These are phyloP conservation scores for Rhabdornis inornatus DNA, from an alignment of 2,113 vertebrate genomes.

Conservation along the genomic window DNA sequence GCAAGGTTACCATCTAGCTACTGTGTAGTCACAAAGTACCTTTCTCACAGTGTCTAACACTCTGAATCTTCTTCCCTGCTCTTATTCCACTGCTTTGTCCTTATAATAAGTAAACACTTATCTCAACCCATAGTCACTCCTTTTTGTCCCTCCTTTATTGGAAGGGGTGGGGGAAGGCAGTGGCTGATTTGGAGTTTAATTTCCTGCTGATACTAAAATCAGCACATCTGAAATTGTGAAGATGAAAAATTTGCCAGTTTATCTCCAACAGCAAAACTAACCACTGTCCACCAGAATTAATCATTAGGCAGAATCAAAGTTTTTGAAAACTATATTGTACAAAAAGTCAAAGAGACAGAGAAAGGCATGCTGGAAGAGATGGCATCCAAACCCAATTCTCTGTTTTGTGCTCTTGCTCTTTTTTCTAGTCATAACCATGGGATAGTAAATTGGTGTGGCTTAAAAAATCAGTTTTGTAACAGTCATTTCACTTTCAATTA, in stretches of 20 bases:
- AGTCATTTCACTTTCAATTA: background rate
- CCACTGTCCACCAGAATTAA: background rate
- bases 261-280: background rate
- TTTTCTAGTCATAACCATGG: background rate
- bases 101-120: background rate
- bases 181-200: background rate
- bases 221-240: background rate
- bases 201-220: background rate
- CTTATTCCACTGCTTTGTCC: background rate
- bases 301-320: background rate
- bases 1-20: background rate
- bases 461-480: background rate
- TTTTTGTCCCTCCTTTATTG: background rate
- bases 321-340: background rate
- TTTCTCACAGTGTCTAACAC: background rate
- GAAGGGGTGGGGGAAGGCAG: background rate
- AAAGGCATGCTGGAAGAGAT: background rate
- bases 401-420: background rate
- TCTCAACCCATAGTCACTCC: background rate
- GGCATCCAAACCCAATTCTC: background rate
- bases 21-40: background rate
- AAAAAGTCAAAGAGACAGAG: background rate
- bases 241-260: background rate
- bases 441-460: background rate
- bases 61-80: background rate